Percentiles rank a stretch among this genome's conserved stretches.
phyloP scores from a whole-genome alignment of 2,113 vertebrate species.

The Sceloporus tristichus region DNA sequence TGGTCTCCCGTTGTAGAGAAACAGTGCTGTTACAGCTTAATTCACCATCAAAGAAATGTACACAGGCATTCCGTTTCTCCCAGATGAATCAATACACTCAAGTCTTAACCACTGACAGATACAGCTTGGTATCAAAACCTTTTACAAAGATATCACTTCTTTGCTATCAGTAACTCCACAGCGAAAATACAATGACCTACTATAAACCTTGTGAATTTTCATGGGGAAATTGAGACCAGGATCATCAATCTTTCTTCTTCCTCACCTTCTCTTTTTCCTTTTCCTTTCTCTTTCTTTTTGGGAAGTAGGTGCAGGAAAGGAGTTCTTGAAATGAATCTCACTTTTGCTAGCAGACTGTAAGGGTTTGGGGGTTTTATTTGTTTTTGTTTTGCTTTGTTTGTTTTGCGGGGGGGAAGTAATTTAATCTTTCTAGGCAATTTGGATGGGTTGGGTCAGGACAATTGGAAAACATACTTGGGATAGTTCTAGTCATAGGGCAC shows the following conservation, averaged over 20 bases:
- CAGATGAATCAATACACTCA: slow-evolving; percentile 33
- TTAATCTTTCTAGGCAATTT: background rate
- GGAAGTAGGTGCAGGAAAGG: background rate
- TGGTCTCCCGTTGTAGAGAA: slow-evolving; percentile 12
- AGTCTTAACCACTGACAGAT: slow-evolving; percentile 21
- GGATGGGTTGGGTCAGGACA: background rate
- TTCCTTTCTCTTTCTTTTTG: background rate
- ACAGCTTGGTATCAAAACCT: slow-evolving; percentile 41
- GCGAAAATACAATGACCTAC: slow-evolving; percentile 23
- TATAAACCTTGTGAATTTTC: slow-evolving; percentile 35
- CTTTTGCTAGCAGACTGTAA: slow-evolving; percentile 15
- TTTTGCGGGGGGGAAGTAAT: background rate
- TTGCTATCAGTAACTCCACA: slow-evolving; percentile 9
- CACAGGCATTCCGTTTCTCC: slow-evolving; percentile 2
- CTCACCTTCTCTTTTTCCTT: background rate
- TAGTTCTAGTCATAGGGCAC: too few relatives aligned
- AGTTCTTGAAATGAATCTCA: background rate
- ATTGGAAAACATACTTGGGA: too few relatives aligned
- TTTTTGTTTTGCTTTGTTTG: background rate
- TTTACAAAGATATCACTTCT: slow-evolving; percentile 39
- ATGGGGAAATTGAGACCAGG: background rate
- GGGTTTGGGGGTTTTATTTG: accelerated
- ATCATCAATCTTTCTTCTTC: background rate
- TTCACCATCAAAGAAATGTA: slow-evolving; percentile 14
- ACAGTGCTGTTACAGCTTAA: slow-evolving; percentile 12